Evolutionary conservation across 1,140 invertebrate genomes (phyloP).

Genomic region (Bombus polaris): DNA sequence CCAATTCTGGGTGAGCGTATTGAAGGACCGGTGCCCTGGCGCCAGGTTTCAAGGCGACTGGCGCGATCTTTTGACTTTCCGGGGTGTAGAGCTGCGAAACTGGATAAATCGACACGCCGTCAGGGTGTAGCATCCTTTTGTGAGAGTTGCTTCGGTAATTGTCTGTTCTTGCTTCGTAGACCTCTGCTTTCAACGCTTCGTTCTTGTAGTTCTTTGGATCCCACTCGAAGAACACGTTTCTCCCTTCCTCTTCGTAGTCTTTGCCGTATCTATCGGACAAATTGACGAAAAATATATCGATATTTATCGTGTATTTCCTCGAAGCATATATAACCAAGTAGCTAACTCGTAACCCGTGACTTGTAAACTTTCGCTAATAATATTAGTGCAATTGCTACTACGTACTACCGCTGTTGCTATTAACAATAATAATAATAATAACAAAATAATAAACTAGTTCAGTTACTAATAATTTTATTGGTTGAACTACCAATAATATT

Average conservation of each 20-base stretch:
- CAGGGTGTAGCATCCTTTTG: constrained; percentile 87
- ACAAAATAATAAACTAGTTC: too few relatives aligned
- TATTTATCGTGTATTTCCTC: too few relatives aligned
- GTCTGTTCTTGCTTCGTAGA: constrained; percentile 74
- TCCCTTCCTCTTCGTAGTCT: constrained; percentile 64
- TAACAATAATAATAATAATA: too few relatives aligned
- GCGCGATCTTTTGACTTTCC: constrained; percentile 78
- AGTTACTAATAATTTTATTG: too few relatives aligned
- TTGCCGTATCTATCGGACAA: constrained; percentile 70
- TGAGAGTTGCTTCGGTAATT: constrained; percentile 83
- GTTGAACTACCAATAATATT: neutral
- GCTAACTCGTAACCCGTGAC: too few relatives aligned
- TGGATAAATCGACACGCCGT: constrained; percentile 85
- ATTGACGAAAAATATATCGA: neutral
- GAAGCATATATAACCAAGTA: too few relatives aligned
- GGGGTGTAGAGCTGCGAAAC: constrained; percentile 85
- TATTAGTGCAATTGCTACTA: too few relatives aligned
- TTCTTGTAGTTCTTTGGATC: constrained; percentile 75
- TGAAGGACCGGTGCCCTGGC: constrained; percentile 88
- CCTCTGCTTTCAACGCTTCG: constrained; percentile 71
- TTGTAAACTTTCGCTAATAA: too few relatives aligned
- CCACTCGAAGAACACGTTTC: constrained; percentile 77
- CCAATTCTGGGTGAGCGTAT: constrained; percentile 90
- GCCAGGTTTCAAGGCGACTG: constrained; percentile 86
- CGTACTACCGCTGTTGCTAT: too few relatives aligned